Percentiles rank a stretch among this genome's conserved stretches.
Conservation (phyloP, 2,113 vertebrate species). For the Anolis carolinensis region DNA sequence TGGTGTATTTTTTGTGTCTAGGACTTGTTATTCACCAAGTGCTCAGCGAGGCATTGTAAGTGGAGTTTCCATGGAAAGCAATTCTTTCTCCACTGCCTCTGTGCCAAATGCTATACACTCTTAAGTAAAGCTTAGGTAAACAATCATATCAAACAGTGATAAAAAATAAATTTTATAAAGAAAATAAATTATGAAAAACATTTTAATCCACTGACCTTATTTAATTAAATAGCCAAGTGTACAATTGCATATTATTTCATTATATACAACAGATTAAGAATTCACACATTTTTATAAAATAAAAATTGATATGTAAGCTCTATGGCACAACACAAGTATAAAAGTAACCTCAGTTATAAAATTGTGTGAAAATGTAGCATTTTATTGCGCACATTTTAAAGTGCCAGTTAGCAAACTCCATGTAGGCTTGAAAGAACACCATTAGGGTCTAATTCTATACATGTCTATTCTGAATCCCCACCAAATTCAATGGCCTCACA, state of each 20-base stretch:
- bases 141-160: slow-evolving; percentile 58
- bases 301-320: slow-evolving; percentile 74
- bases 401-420: slow-evolving; percentile 67
- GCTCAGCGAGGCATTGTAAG: neutral
- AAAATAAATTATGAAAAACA: slow-evolving; percentile 73
- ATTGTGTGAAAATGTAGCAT: slow-evolving; percentile 53
- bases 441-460: neutral
- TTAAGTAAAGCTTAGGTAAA: slow-evolving; percentile 63
- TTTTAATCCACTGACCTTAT: slow-evolving; percentile 70
- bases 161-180: slow-evolving; percentile 65
- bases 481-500: neutral
- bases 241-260: slow-evolving; percentile 69
- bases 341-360: slow-evolving; percentile 61
- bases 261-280: slow-evolving; percentile 71
- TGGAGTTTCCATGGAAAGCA: neutral
- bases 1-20: neutral
- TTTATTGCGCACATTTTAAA: slow-evolving; percentile 65
- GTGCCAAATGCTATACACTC: slow-evolving; percentile 47
- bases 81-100: too few species aligned
- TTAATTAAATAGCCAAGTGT: slow-evolving; percentile 74
- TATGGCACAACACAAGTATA: slow-evolving; percentile 60
- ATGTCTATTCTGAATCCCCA: too few species aligned
- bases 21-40: neutral
- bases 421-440: slow-evolving; percentile 50
- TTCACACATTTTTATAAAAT: slow-evolving; percentile 64